A percentile compares a stretch with the other conserved stretches of the same genome.
phyloP scores from a whole-genome alignment of 2,888 invertebrate species.

The Lasioglossum morio region DNA sequence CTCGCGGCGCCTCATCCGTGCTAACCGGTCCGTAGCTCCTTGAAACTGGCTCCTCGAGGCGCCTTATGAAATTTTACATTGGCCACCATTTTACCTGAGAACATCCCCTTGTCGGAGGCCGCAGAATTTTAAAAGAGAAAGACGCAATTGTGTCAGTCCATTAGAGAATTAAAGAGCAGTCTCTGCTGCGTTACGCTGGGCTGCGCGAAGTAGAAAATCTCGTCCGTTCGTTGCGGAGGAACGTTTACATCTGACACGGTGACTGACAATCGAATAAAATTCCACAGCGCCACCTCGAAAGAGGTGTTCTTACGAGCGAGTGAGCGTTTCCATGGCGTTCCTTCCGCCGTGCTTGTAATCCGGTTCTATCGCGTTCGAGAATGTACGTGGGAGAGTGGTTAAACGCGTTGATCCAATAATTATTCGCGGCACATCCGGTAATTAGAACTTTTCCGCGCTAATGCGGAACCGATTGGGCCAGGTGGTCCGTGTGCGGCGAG shows the following conservation, averaged over 20 bases:
- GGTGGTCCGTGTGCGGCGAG: slow-evolving; percentile 41
- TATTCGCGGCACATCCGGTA: slow-evolving; percentile 79
- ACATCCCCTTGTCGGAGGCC: slow-evolving; percentile 14
- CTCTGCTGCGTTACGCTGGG: no score
- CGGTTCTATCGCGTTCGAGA: neutral
- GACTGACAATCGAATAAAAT: neutral
- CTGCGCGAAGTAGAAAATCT: neutral
- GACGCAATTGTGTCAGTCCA: slow-evolving; percentile 5
- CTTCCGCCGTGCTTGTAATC: neutral
- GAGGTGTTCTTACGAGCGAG: neutral
- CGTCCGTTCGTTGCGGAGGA: neutral
- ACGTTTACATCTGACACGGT: neutral
- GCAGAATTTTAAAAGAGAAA: slow-evolving; percentile 19
- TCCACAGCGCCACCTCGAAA: neutral
- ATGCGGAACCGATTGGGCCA: slow-evolving; percentile 82
- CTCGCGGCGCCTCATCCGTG: slow-evolving; percentile 48
- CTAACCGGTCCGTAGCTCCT: slow-evolving; percentile 70
- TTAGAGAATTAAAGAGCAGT: slow-evolving; percentile 8
- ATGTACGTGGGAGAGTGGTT: slow-evolving; percentile 42
- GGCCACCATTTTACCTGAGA: neutral
- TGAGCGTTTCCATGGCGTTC: neutral
- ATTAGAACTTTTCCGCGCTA: slow-evolving; percentile 82
- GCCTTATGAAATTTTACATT: slow-evolving; percentile 71
- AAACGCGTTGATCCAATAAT: slow-evolving; percentile 72
- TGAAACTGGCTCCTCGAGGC: slow-evolving; percentile 59